A percentile compares a stretch with the other conserved stretches of the same genome.
phyloP scores from a whole-genome alignment of 2,113 vertebrate species.

The Pholis gunnellus region DNA sequence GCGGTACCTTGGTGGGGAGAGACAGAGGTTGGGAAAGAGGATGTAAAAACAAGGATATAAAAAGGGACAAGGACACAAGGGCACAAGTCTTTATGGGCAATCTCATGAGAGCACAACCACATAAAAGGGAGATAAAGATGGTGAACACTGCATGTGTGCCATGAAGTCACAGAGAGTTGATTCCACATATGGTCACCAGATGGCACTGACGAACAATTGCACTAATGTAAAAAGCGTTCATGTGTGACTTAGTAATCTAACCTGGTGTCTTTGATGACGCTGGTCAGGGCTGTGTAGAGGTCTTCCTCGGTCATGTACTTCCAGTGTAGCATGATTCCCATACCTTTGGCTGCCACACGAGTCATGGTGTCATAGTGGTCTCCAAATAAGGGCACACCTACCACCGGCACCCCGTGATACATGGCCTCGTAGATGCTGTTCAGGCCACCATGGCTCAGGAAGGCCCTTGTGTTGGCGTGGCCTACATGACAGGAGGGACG shows the following conservation, averaged over 20 bases:
- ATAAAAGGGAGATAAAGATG: neutral
- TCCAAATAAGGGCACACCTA: slow-evolving; percentile 96
- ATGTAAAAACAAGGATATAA: neutral
- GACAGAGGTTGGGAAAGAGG: neutral
- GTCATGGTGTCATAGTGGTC: slow-evolving; percentile 99
- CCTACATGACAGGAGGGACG: slow-evolving; percentile 78
- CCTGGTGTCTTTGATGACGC: slow-evolving; percentile 92
- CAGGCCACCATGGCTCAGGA: slow-evolving; percentile 96
- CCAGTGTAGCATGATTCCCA: slow-evolving; percentile 97
- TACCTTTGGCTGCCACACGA: slow-evolving; percentile 96
- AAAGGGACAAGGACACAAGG: neutral
- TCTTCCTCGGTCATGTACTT: slow-evolving; percentile 90
- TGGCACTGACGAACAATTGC: slow-evolving; percentile 34
- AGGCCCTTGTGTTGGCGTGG: slow-evolving; percentile 92
- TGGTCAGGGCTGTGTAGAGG: slow-evolving; percentile 88
- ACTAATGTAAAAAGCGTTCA: neutral
- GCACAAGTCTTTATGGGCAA: neutral
- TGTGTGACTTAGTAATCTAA: slow-evolving; percentile 62
- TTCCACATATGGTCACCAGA: slow-evolving; percentile 33
- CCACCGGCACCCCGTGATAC: slow-evolving; percentile 97
- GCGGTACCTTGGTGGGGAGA: slow-evolving; percentile 85
- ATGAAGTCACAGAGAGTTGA: neutral
- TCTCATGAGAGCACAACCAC: neutral
- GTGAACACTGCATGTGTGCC: neutral
- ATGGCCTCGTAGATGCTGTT: slow-evolving; percentile 99